phyloP scores from a whole-genome alignment of 1,140 invertebrate species.

The Bombus vancouverensis region DNA sequence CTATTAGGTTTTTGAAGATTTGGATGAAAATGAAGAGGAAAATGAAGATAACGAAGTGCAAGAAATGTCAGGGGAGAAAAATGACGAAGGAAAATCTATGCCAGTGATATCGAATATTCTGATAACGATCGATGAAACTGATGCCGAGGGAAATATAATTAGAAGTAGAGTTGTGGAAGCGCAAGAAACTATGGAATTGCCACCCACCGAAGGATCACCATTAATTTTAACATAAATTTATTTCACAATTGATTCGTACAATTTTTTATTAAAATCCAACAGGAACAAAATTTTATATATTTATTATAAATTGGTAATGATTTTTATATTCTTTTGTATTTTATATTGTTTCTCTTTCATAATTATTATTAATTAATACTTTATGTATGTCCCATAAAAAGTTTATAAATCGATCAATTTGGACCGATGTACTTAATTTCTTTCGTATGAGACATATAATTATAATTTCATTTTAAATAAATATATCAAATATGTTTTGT shows the following conservation, averaged over 20 bases:
- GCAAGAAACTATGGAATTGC: conserved; percentile 78
- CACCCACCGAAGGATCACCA: conserved; percentile 72
- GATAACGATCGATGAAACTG: conserved; percentile 83
- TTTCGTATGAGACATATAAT: not conserved
- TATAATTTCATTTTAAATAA: not conserved
- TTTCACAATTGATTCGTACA: not conserved
- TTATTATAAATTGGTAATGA: not conserved
- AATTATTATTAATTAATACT: not conserved
- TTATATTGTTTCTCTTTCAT: not conserved
- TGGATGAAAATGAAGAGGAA: conserved; percentile 48
- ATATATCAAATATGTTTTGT: not conserved
- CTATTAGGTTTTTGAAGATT: conserved; percentile 68
- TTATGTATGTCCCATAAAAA: not conserved
- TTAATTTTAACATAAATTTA: conserved; percentile 75
- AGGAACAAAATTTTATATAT: not conserved
- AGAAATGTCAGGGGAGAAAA: conserved; percentile 7
- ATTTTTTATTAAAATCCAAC: conserved; percentile 5
- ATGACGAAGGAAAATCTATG: conserved; percentile 60
- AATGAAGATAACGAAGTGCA: conserved; percentile 13
- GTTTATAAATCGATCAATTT: not conserved
- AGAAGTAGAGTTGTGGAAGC: conserved; percentile 80
- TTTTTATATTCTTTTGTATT: not conserved
- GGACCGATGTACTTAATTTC: not conserved
- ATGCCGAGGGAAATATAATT: conserved; percentile 82
- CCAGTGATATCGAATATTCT: conserved; percentile 80